Percentiles rank a stretch among this genome's conserved stretches.
Conservation (phyloP, 1,140 invertebrate species). For the Zaprionus capensis region DNA sequence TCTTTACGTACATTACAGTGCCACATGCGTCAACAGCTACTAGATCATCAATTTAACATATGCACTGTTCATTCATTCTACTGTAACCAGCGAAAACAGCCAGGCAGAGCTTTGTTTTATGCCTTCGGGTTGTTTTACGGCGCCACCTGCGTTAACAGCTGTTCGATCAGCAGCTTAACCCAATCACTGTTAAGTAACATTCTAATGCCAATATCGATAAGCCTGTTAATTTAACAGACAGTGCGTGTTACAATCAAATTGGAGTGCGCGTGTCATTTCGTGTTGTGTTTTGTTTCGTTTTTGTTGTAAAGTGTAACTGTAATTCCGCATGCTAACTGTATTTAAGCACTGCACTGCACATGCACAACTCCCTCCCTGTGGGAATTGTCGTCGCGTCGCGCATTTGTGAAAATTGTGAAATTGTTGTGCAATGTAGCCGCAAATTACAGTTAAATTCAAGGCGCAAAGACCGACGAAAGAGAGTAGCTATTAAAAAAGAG, state of each 20-base stretch:
- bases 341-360: not conserved
- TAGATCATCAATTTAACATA: not conserved
- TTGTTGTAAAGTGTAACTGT: slow-evolving; percentile 1
- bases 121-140: not conserved
- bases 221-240: not conserved
- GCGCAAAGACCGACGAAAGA: not conserved
- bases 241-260: not conserved
- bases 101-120: not conserved
- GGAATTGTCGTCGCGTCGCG: not conserved
- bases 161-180: not conserved
- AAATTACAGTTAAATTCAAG: not conserved
- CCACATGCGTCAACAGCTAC: not conserved
- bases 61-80: not conserved
- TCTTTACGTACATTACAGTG: not conserved
- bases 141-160: not conserved
- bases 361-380: not conserved
- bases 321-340: not conserved
- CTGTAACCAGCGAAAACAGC: not conserved
- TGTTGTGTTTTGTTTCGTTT: not conserved
- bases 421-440: slow-evolving; percentile 4
- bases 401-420: not conserved
- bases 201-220: not conserved
- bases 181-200: not conserved
- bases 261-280: not conserved
- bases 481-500: slow-evolving; percentile 11